phyloP scores from a whole-genome alignment of 1,140 invertebrate species.

The Copidosoma floridanum region DNA sequence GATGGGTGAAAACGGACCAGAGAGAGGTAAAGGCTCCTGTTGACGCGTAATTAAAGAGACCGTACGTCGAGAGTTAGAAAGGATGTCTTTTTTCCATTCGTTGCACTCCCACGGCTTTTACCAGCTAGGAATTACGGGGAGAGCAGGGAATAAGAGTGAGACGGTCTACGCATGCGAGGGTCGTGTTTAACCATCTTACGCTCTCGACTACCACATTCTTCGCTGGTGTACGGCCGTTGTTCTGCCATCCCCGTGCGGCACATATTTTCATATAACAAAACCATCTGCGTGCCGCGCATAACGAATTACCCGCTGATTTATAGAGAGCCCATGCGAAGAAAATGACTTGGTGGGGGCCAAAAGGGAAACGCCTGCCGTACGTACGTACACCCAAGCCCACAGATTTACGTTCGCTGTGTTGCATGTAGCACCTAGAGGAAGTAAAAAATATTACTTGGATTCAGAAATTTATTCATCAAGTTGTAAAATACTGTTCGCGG shows the following conservation, averaged over 20 bases:
- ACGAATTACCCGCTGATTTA: constrained; percentile 59
- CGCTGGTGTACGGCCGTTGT: constrained; percentile 3
- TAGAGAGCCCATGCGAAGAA: constrained; percentile 39
- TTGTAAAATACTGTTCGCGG: no score
- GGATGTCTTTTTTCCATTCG: no score
- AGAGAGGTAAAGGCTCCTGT: constrained; percentile 42
- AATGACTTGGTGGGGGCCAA: no score
- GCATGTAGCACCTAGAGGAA: no score
- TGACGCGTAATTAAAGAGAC: constrained; percentile 55
- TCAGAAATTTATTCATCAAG: no score
- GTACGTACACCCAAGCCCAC: neutral
- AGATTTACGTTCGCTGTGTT: constrained; percentile 18
- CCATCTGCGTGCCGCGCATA: constrained; percentile 58
- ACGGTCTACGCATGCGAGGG: constrained; percentile 42
- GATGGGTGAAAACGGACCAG: constrained; percentile 6
- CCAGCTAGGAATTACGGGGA: constrained; percentile 40
- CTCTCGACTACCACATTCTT: constrained; percentile 21
- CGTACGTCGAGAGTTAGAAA: no score
- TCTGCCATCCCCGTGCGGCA: constrained; percentile 54
- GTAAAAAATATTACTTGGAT: no score
- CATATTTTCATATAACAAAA: constrained; percentile 61
- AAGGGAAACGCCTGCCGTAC: no score
- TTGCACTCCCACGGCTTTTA: constrained; percentile 50
- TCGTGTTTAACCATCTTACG: constrained; percentile 56
- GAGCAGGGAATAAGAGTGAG: constrained; percentile 32